Evolutionary conservation across 2,797 vertebrate genomes (phyloP), one percentile per base, ranked within the genome.

Genomic region (Dipus sagitta): DNA sequence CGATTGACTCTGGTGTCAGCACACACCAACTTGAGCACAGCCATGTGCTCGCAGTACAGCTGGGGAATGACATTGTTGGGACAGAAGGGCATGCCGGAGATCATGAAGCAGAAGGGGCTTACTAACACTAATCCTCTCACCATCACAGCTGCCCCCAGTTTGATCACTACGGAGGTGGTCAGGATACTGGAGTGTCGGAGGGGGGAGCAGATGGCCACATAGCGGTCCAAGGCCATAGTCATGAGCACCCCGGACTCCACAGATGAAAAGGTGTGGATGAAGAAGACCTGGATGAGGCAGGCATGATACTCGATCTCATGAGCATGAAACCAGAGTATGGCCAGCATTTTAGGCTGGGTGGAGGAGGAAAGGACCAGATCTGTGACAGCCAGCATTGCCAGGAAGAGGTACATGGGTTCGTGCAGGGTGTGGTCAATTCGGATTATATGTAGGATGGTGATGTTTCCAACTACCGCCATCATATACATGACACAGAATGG

Each of bases 381-480:
- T 1, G 54, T 58, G 13, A 12, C 13, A 58, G 54, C 54, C 98
- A 99, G 93, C 94, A 98, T 98, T 17, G 98, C 98, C 58, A 98
- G 98, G 21, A 98, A 98, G 4, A 98, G 86, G 84, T 98, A 98
- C 98, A 98, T 98, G 1, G 98, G 98, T 86, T 98, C 97, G 91
- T 98, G 98, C 62, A 98, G 96, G 20, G 94, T 93, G 30, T 78
- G 83, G 68, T 96, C 96, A 0, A 26, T 93, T 67, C 65, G 30
- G 54, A 97, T 92, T 71, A 96, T 14, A 15, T 80, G 75, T 8
- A 97, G 64, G 12, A 97, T 28, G 0, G 24, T 71, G 18, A 95
- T 81, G 0, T 97, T 97, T 3, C 97, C 96, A 0, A 88, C 3
- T 74, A 97, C 0, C 67, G 96, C 65, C 0, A 97, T 12, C 17